Base-by-base conservation (phyloP, 1,140 invertebrate genomes). In the Solenopsis invicta region DNA sequence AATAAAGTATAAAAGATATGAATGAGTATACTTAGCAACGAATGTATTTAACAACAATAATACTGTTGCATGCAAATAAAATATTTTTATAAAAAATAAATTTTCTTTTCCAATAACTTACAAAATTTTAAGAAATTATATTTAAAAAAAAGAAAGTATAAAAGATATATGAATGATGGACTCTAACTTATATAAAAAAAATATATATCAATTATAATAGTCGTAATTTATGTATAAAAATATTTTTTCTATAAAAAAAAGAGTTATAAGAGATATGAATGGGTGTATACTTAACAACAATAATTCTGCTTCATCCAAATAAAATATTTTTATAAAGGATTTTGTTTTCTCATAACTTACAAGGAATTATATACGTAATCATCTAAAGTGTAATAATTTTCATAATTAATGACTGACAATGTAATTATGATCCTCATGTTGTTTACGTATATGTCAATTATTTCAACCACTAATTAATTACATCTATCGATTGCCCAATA, bases 401-500 rank as follows among this genome's bases (percentile, higher is more conserved):
- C 18, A 9, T 24, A 75, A 74, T 74, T 74, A 56, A 59, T 45
- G 10, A 77, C 34, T 48, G 71, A 13, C 18, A 16, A 21, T 48
- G 29, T 77, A 45, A 64, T 78, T 48, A 21, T n/a, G 16, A 45
- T 34, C 10, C 12, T 24, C 50, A 59, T 29, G 45, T 18, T 34
- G 16, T 52, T 75, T 34, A n/a, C 10, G 12, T 12, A 4, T 50
- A 24, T 21, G n/a, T 37, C 18, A 24, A 48, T 62, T 50, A 56
- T 45, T 81, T 45, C 29, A 41, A 24, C 2, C 8, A 24, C 48
- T 45, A 61, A 59, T 76, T 61, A 45, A 24, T 45, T 61, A 76
- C 37, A n/a, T 45, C 8, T 75, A 45, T 75, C 37, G 54, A 24
- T 61, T 18, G 41, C 18, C 18, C 16, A 59, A 61, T 61, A 18